phyloP scores from a whole-genome alignment of 2,797 vertebrate genomes.

The Eupleurogrammus muticus region DNA sequence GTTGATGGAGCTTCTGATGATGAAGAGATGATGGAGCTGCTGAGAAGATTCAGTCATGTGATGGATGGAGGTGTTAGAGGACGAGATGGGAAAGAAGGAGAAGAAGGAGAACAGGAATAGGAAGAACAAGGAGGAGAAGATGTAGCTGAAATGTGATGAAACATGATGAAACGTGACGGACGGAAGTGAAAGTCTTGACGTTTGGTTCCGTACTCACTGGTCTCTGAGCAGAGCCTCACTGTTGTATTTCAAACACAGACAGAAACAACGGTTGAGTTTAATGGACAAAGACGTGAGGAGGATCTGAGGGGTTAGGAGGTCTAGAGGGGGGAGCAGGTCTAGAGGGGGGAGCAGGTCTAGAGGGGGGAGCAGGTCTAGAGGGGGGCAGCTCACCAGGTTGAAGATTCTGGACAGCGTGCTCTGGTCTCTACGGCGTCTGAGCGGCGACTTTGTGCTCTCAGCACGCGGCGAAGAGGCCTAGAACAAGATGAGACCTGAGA shows the following conservation, averaged over 20 bases:
- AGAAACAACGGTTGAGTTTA: too few species aligned
- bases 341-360: not conserved
- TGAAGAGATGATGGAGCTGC: not conserved
- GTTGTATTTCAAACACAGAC: constrained; percentile 70
- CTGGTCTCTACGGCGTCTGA: constrained; percentile 84
- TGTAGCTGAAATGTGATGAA: too few species aligned
- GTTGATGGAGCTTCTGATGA: constrained; percentile 14
- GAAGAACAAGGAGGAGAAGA: too few species aligned
- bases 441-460: constrained; percentile 83
- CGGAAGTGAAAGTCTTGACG: constrained; percentile 17
- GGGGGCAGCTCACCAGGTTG: constrained; percentile 84
- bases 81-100: too few species aligned
- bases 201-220: constrained; percentile 73
- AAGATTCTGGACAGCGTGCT: constrained; percentile 87
- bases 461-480: constrained; percentile 77
- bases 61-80: too few species aligned
- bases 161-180: not conserved
- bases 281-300: constrained; percentile 2
- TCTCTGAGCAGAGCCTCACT: constrained; percentile 74
- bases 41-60: too few species aligned
- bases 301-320: too few species aligned
- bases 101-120: too few species aligned
- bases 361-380: not conserved
- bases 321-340: constrained; percentile 5
- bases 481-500: constrained; percentile 65